Conservation (phyloP, 2,888 invertebrate genomes). For the Scaptomyza parva region DNA sequence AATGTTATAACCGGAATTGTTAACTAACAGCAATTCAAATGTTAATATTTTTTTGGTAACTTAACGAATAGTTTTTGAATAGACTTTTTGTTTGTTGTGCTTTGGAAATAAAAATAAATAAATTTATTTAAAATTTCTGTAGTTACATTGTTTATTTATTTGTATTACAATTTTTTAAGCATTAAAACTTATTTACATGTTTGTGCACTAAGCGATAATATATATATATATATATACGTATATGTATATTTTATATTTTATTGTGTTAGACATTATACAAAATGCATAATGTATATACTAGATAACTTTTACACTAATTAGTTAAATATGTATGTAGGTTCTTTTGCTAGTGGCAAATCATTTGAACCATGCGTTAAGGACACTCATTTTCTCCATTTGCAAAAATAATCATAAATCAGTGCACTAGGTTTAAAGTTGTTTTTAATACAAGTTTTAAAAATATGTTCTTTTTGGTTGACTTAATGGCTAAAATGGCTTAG, state of each 20-base stretch:
- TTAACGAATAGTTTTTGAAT: too few relatives aligned
- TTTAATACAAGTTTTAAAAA: constrained; percentile 54
- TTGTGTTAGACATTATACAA: constrained; percentile 62
- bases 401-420: constrained; percentile 21
- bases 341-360: constrained; percentile 51
- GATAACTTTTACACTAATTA: constrained; percentile 54
- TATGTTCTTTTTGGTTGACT: constrained; percentile 59
- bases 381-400: constrained; percentile 49
- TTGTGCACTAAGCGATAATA: constrained; percentile 69
- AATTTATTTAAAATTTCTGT: constrained; percentile 32
- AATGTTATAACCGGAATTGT: not conserved
- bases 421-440: constrained; percentile 17
- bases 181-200: constrained; percentile 76
- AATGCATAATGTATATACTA: constrained; percentile 47
- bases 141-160: constrained; percentile 68
- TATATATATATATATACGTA: too few relatives aligned
- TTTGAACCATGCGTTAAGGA: constrained; percentile 66
- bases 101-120: not conserved
- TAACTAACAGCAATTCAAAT: not conserved
- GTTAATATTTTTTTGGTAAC: too few relatives aligned
- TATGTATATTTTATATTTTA: constrained; percentile 35
- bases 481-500: constrained; percentile 66
- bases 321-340: constrained; percentile 37
- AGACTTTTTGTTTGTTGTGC: not conserved
- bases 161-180: constrained; percentile 49